Conservation (phyloP, 1,140 invertebrate genomes). For the Heterodera schachtii region DNA sequence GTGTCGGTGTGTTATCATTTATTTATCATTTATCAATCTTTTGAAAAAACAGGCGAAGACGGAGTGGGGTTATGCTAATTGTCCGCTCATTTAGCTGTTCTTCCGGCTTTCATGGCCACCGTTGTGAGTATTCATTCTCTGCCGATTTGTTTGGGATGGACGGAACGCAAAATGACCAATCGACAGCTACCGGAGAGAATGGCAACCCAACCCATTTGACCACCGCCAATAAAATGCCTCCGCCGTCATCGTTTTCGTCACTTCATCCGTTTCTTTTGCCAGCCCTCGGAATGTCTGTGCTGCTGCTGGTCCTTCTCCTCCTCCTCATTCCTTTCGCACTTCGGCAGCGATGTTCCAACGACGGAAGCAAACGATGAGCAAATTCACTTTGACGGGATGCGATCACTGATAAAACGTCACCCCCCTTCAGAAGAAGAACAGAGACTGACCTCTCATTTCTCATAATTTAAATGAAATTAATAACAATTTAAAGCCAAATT, state of each 20-base stretch:
- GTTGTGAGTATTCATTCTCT: neutral
- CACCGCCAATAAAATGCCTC: neutral
- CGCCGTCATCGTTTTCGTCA: neutral
- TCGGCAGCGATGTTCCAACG: neutral
- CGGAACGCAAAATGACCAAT: neutral
- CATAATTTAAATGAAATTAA: too few relatives aligned
- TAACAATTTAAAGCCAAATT: too few relatives aligned
- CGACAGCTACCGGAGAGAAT: neutral
- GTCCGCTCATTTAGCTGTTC: neutral
- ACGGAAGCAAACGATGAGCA: too few relatives aligned
- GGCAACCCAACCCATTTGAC: neutral
- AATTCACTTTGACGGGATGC: too few relatives aligned
- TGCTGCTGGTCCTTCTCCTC: neutral
- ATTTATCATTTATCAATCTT: neutral
- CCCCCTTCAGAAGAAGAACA: too few relatives aligned
- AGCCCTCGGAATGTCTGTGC: neutral
- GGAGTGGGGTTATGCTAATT: too few relatives aligned
- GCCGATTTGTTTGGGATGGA: neutral
- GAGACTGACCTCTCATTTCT: too few relatives aligned
- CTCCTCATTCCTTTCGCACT: neutral
- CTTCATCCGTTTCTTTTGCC: neutral
- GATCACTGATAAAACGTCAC: too few relatives aligned
- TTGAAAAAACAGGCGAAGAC: too few relatives aligned
- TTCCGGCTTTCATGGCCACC: neutral
- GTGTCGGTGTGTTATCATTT: neutral